Conservation (phyloP, 1,140 invertebrate species). For the Drosophila nigrodunni region DNA sequence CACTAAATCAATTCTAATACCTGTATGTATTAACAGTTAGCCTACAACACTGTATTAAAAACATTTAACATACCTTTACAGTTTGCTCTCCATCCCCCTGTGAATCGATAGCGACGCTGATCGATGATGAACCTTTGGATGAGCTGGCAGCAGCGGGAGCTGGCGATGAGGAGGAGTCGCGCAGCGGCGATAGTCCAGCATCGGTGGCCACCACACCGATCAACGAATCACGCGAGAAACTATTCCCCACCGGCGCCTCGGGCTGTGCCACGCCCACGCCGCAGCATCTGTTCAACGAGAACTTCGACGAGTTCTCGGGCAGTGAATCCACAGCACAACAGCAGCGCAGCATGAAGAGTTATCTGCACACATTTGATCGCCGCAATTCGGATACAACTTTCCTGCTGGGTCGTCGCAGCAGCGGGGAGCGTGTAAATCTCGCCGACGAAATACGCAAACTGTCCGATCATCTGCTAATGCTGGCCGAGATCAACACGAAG, state of each 20-base stretch:
- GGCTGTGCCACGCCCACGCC: constrained; percentile 68
- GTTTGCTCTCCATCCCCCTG: constrained; percentile 91
- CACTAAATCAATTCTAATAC: constrained; percentile 11
- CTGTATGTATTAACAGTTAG: constrained; percentile 7
- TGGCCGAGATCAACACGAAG: constrained; percentile 89
- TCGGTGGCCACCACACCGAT: constrained; percentile 77
- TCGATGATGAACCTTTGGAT: constrained; percentile 84
- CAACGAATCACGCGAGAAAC: constrained; percentile 78
- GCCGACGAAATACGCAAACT: constrained; percentile 93
- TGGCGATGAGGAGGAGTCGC: constrained; percentile 50
- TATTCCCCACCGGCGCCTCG: constrained; percentile 58
- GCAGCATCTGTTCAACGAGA: constrained; percentile 75
- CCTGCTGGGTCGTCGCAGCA: constrained; percentile 84
- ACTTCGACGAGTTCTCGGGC: constrained; percentile 77
- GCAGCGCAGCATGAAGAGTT: constrained; percentile 83
- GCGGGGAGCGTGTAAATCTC: constrained; percentile 87
- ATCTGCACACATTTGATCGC: constrained; percentile 87
- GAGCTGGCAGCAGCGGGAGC: constrained; percentile 16
- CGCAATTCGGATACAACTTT: constrained; percentile 91
- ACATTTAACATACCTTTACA: constrained; percentile 75
- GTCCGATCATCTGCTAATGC: constrained; percentile 90
- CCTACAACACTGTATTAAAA: not conserved
- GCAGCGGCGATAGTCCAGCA: constrained; percentile 60
- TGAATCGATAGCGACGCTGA: constrained; percentile 88
- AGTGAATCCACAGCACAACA: constrained; percentile 62